Evolutionary conservation across 2,888 invertebrate species (phyloP).

Genomic region (Drosophila paucipuncta): DNA sequence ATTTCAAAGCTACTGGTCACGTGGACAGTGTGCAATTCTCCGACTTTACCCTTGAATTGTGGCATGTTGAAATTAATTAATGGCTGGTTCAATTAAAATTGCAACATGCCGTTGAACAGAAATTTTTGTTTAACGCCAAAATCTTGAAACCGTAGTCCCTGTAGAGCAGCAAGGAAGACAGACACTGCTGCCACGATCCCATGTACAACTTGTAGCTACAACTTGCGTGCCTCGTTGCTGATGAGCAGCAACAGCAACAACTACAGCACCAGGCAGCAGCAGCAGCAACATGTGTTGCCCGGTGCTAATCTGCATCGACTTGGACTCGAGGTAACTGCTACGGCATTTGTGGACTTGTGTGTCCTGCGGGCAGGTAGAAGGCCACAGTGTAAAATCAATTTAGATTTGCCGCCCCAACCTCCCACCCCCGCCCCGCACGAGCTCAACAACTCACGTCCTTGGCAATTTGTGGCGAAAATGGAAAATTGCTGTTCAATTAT

Average conservation of each 20-base stretch:
- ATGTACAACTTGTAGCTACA: conserved; percentile 79
- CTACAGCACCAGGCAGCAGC: conserved; percentile 30
- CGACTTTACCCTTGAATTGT: conserved; percentile 30
- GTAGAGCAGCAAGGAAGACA: conserved; percentile 19
- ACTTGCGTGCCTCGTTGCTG: conserved; percentile 76
- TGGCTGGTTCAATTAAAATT: conserved; percentile 85
- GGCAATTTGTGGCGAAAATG: conserved; percentile 79
- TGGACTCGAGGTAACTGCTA: conserved; percentile 27
- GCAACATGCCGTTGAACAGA: conserved; percentile 84
- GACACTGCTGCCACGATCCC: conserved; percentile 41
- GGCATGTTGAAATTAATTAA: conserved; percentile 84
- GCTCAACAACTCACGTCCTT: conserved; percentile 66
- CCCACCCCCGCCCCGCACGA: background rate
- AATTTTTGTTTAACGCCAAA: conserved; percentile 55
- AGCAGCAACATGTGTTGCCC: conserved; percentile 68
- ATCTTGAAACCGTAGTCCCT: conserved; percentile 13
- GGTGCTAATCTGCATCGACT: conserved; percentile 69
- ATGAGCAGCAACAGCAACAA: conserved; percentile 59
- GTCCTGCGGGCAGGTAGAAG: conserved; percentile 66
- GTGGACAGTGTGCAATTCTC: conserved; percentile 17
- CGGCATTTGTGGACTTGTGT: conserved; percentile 55
- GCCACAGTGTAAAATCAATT: conserved; percentile 81
- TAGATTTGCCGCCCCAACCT: conserved; percentile 61
- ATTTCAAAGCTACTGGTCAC: conserved; percentile 30
- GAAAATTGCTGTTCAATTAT: conserved; percentile 84